Conservation (phyloP, 1,140 invertebrate genomes). For the Leptestheria dahalacensis region DNA sequence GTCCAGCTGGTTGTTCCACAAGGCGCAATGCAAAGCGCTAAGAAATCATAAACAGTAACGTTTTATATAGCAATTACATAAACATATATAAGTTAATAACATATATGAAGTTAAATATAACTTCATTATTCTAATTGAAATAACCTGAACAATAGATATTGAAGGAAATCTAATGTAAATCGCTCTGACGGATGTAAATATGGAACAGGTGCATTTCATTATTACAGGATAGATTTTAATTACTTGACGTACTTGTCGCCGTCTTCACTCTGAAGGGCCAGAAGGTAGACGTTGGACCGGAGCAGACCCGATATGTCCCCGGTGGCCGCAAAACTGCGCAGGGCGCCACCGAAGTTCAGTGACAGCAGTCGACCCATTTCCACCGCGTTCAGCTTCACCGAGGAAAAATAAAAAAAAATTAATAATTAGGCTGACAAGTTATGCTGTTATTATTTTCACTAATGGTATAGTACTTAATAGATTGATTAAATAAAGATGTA, state of each 20-base stretch:
- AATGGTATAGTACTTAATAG: too few relatives aligned
- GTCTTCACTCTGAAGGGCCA: constrained; percentile 14
- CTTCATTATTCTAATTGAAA: too few relatives aligned
- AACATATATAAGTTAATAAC: too few relatives aligned
- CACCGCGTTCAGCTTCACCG: neutral
- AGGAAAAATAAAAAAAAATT: constrained; percentile 25
- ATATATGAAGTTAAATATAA: too few relatives aligned
- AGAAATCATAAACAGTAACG: constrained; percentile 24
- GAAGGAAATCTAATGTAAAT: too few relatives aligned
- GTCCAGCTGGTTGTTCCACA: constrained; percentile 25
- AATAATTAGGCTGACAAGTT: too few relatives aligned
- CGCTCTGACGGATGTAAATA: too few relatives aligned
- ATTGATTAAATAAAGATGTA: too few relatives aligned
- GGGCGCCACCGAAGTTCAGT: constrained; percentile 10
- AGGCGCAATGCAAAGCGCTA: constrained; percentile 26
- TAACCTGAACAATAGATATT: too few relatives aligned
- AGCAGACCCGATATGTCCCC: neutral
- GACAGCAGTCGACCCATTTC: constrained; percentile 8
- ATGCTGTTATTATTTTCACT: too few relatives aligned
- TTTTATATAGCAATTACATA: too few relatives aligned
- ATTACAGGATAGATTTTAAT: neutral
- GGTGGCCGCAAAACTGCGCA: constrained; percentile 15
- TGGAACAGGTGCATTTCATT: neutral
- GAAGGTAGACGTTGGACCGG: neutral
- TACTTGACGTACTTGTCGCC: constrained; percentile 17